phyloP scores from a whole-genome alignment of 2,113 vertebrate species.

The Muscicapa adusta region DNA sequence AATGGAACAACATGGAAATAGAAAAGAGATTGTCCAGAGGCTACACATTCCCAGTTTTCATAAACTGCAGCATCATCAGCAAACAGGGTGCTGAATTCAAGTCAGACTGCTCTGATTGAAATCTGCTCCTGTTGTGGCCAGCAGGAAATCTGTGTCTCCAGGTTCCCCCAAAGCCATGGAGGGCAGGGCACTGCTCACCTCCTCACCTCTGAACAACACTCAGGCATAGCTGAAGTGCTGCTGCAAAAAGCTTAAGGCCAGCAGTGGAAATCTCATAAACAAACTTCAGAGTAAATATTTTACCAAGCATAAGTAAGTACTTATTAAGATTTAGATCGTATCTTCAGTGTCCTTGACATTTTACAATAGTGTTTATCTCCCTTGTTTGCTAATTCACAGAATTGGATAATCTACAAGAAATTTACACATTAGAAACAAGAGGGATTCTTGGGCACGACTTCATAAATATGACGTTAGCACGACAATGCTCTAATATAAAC shows the following conservation, averaged over 20 bases:
- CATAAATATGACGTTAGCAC: not conserved
- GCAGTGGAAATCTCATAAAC: not conserved
- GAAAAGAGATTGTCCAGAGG: not conserved
- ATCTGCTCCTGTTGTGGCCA: not conserved
- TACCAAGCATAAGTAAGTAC: not conserved
- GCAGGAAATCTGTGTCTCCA: not conserved
- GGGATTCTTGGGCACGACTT: not conserved
- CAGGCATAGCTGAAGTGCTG: not conserved
- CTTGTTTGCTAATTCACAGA: not conserved
- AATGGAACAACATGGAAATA: not conserved
- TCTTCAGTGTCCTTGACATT: constrained; percentile 7
- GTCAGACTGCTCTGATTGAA: not conserved
- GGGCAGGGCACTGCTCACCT: not conserved
- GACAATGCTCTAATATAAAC: not conserved
- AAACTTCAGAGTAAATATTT: constrained; percentile 10
- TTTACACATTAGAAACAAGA: not conserved
- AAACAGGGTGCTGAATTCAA: not conserved
- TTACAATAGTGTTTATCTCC: constrained; percentile 3
- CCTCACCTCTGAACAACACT: not conserved
- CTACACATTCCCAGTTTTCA: not conserved
- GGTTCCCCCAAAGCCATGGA: fast-evolving
- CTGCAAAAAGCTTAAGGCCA: not conserved
- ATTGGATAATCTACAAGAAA: not conserved
- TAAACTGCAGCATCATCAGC: not conserved
- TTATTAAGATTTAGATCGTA: not conserved